Percentiles rank a stretch among this genome's conserved stretches.
phyloP scores from a whole-genome alignment of 2,113 vertebrate genomes.

The Tauraco erythrolophus region DNA sequence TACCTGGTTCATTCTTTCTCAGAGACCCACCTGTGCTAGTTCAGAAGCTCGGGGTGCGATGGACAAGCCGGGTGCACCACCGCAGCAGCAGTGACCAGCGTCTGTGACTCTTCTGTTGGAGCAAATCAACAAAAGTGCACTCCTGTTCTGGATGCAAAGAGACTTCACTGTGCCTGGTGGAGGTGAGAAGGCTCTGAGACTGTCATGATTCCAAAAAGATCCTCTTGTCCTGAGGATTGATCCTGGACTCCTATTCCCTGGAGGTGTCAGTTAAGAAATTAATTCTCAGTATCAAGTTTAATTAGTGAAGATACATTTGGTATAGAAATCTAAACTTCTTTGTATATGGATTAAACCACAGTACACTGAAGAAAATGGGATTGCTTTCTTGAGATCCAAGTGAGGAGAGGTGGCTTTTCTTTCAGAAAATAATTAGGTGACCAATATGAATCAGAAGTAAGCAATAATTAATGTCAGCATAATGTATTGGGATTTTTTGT shows the following conservation, averaged over 20 bases:
- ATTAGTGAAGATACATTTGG: background rate
- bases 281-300: background rate
- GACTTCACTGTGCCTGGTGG: accelerated
- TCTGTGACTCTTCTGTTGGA: accelerated
- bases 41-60: background rate
- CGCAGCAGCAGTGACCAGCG: background rate
- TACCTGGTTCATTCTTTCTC: background rate
- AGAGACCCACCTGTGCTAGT: background rate
- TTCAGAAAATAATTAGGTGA: background rate
- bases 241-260: background rate
- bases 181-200: background rate
- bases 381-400: background rate
- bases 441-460: background rate
- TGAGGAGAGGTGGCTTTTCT: background rate
- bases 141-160: background rate
- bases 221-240: background rate
- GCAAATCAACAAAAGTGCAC: accelerated
- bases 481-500: background rate
- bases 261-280: background rate
- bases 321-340: background rate
- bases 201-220: background rate
- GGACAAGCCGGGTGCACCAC: accelerated
- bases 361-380: background rate
- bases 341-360: background rate
- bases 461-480: background rate